Evolutionary conservation across 2,797 vertebrate genomes (phyloP).

Genomic region (Lemur catta): DNA sequence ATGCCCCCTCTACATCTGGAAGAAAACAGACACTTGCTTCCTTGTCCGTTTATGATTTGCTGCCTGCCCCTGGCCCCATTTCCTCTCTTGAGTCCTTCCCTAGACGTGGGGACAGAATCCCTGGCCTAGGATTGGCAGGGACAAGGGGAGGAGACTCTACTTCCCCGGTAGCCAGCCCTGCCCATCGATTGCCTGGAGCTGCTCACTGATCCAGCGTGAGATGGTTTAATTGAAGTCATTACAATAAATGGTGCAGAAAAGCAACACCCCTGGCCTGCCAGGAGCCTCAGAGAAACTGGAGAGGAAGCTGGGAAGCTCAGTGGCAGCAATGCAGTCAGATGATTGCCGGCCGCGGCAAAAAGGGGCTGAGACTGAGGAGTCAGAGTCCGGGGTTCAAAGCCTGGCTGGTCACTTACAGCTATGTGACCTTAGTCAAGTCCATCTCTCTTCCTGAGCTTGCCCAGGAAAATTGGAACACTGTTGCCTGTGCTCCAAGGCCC

Average conservation of each 20-base stretch:
- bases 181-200: constrained; percentile 30
- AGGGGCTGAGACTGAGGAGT: background rate
- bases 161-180: background rate
- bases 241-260: constrained; percentile 77
- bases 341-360: background rate
- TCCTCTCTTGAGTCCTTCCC: background rate
- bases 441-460: background rate
- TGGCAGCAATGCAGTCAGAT: background rate
- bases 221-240: constrained; percentile 68
- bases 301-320: background rate
- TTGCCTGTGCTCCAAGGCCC: background rate
- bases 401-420: background rate
- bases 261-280: background rate
- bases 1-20: background rate
- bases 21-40: background rate
- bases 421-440: background rate
- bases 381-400: background rate
- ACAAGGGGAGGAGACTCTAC: background rate
- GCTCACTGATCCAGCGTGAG: constrained; percentile 64
- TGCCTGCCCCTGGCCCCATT: background rate
- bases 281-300: background rate
- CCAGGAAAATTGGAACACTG: background rate
- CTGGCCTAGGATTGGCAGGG: background rate
- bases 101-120: background rate
- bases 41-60: background rate